Percentiles rank a stretch among this genome's conserved stretches.
These are phyloP conservation scores for Trematomus bernacchii DNA, from an alignment of 2,797 vertebrate genomes.

Conservation along the genomic window DNA sequence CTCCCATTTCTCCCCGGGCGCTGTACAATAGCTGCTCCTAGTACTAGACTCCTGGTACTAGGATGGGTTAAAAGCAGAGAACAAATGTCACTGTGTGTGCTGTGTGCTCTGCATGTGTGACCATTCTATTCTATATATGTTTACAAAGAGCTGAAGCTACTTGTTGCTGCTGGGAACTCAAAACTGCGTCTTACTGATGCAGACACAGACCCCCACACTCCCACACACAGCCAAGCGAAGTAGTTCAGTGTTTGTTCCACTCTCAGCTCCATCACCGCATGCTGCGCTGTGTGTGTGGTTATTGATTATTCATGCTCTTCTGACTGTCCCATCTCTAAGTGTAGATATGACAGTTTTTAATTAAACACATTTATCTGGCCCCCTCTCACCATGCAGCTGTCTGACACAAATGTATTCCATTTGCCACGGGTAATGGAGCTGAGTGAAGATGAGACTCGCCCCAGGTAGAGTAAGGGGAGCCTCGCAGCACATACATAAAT, in stretches of 20 bases:
- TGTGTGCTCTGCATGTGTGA: too few relatives aligned
- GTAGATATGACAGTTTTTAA: constrained; percentile 89
- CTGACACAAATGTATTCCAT: constrained; percentile 86
- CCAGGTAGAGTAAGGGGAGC: constrained; percentile 61
- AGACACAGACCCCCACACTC: not conserved
- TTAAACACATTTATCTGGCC: constrained; percentile 88
- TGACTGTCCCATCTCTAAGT: constrained; percentile 81
- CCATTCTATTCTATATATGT: not conserved
- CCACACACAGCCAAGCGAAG: constrained; percentile 17
- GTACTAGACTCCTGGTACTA: too few relatives aligned
- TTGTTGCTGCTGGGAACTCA: constrained; percentile 46
- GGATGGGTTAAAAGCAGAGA: too few relatives aligned
- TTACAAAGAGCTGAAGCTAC: constrained; percentile 35
- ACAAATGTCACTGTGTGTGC: too few relatives aligned
- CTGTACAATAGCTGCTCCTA: too few relatives aligned
- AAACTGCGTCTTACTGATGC: constrained; percentile 16
- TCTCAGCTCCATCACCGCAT: constrained; percentile 18
- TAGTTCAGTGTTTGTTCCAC: constrained; percentile 32
- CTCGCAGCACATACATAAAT: constrained; percentile 53
- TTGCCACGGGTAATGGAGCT: constrained; percentile 82
- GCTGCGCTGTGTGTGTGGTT: constrained; percentile 56
- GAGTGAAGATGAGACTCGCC: constrained; percentile 69
- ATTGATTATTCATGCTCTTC: constrained; percentile 82
- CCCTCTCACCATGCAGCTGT: constrained; percentile 62
- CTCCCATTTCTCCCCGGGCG: too few relatives aligned